Percentiles rank a stretch among this genome's conserved stretches.
Conservation (phyloP, 2,888 invertebrate species). For the Oithona nana region DNA sequence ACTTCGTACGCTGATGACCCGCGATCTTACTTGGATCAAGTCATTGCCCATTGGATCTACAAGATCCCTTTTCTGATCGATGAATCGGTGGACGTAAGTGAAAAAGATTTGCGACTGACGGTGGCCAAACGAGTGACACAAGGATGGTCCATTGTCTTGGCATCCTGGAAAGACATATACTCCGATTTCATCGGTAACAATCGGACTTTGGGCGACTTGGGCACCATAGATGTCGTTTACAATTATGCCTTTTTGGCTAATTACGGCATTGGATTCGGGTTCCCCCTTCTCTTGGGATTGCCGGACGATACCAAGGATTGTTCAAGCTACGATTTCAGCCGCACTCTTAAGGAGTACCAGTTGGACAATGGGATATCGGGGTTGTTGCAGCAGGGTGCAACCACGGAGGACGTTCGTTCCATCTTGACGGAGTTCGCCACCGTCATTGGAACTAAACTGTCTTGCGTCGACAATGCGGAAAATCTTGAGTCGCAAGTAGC, state of each 20-base stretch:
- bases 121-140: background rate
- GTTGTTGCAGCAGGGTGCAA: background rate
- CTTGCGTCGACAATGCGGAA: background rate
- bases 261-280: constrained; percentile 10
- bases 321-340: background rate
- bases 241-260: constrained; percentile 1
- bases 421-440: background rate
- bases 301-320: background rate
- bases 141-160: constrained; percentile 2
- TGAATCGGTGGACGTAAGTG: background rate
- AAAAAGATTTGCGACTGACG: background rate
- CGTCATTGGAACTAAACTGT: background rate
- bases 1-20: background rate
- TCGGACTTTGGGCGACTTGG: background rate
- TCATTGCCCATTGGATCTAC: background rate
- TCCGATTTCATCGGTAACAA: background rate
- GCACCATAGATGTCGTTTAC: background rate
- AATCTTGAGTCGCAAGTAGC: background rate
- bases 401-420: background rate
- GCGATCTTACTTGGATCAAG: background rate
- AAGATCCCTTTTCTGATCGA: background rate
- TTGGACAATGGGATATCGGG: background rate
- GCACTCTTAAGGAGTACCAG: background rate
- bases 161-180: background rate
- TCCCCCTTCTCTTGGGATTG: background rate